phyloP scores from a whole-genome alignment of 2,888 invertebrate species.

The Leucania comma region DNA sequence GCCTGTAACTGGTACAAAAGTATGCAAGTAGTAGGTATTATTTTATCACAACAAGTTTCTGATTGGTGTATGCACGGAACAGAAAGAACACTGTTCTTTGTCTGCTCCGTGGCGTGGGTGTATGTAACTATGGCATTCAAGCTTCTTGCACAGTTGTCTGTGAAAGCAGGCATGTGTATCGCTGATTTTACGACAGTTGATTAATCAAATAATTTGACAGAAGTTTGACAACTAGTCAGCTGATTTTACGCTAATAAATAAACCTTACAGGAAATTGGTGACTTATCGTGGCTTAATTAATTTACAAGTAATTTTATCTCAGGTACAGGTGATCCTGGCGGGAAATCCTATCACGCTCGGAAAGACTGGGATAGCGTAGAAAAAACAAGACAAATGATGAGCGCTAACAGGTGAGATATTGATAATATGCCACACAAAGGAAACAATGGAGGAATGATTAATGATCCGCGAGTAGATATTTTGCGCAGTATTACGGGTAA shows the following conservation, averaged over 20 bases:
- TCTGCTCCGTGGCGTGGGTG: no score
- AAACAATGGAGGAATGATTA: constrained; percentile 42
- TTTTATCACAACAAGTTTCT: no score
- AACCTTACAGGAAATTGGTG: neutral
- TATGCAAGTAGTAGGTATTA: no score
- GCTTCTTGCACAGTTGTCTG: no score
- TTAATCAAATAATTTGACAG: constrained; percentile 4
- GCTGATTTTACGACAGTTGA: neutral
- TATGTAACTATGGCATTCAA: no score
- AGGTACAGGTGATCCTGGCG: constrained; percentile 85
- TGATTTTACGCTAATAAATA: neutral
- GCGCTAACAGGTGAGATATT: constrained; percentile 83
- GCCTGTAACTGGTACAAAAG: no score
- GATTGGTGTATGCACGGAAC: no score
- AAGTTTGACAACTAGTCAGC: neutral
- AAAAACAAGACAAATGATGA: constrained; percentile 94
- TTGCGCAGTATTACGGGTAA: constrained; percentile 25
- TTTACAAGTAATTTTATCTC: constrained; percentile 22
- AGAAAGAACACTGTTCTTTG: no score
- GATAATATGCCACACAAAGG: constrained; percentile 51
- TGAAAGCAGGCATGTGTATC: no score
- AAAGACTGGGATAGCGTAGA: constrained; percentile 96
- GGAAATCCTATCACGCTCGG: constrained; percentile 82
- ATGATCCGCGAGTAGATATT: constrained; percentile 48
- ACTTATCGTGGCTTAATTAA: neutral